Evolutionary conservation across 2,888 invertebrate species (phyloP).

Genomic region (Spisula solida): DNA sequence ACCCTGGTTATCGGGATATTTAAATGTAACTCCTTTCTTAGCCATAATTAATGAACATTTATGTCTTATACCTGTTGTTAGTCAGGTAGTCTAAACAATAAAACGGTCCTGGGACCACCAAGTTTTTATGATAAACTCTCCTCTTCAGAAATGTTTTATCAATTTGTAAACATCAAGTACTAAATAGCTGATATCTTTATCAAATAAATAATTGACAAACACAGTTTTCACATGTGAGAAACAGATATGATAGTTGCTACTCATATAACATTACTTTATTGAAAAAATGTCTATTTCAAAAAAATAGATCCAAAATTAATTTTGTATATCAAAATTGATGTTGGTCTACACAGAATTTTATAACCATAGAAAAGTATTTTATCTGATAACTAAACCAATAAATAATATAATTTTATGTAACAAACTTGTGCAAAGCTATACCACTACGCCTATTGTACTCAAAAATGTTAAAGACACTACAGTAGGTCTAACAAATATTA

Average conservation of each 20-base stretch:
- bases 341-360: too few relatives aligned
- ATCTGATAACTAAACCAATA: too few relatives aligned
- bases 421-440: too few relatives aligned
- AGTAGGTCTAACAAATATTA: too few relatives aligned
- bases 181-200: constrained; percentile 17
- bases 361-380: too few relatives aligned
- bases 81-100: background rate
- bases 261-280: background rate
- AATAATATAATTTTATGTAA: too few relatives aligned
- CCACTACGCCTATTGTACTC: too few relatives aligned
- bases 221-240: background rate
- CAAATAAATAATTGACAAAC: background rate
- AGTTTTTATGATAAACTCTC: background rate
- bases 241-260: too few relatives aligned
- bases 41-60: constrained; percentile 7
- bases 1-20: background rate
- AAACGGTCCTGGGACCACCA: background rate
- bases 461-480: too few relatives aligned
- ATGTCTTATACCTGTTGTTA: background rate
- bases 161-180: background rate
- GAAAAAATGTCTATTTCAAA: background rate
- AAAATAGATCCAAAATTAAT: too few relatives aligned
- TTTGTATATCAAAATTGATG: too few relatives aligned
- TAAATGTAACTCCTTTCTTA: constrained; percentile 37
- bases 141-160: background rate